These are phyloP conservation scores for Aphidius gifuensis DNA, from an alignment of 1,140 invertebrate species.

Conservation along the genomic window DNA sequence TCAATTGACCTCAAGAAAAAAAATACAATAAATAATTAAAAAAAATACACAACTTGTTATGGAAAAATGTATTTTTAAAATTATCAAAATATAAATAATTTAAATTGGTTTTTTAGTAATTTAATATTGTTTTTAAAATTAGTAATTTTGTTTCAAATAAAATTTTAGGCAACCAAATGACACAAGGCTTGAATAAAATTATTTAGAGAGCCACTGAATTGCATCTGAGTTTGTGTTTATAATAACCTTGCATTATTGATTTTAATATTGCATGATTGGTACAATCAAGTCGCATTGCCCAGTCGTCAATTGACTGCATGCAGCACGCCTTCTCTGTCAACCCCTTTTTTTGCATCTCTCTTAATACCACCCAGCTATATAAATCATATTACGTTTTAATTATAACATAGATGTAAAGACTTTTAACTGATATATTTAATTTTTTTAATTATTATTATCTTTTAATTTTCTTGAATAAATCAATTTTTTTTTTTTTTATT, in stretches of 20 bases:
- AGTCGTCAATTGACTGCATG: slow-evolving; percentile 45
- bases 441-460: too few species aligned
- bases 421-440: too few species aligned
- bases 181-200: slow-evolving; percentile 16
- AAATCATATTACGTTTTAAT: too few species aligned
- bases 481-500: too few species aligned
- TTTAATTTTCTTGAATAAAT: too few species aligned
- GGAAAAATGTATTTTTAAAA: too few species aligned
- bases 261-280: slow-evolving; percentile 52
- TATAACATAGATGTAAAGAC: too few species aligned
- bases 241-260: slow-evolving; percentile 43
- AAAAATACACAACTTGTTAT: too few species aligned
- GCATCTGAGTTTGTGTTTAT: slow-evolving; percentile 11
- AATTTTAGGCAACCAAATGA: slow-evolving; percentile 8
- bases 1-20: slow-evolving; percentile 11
- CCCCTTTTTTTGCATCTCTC: not conserved
- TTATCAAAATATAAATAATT: not conserved
- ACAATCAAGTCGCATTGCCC: slow-evolving; percentile 43
- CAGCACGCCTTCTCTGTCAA: slow-evolving; percentile 27
- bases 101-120: not conserved
- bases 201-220: not conserved
- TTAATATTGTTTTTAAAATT: not conserved
- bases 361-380: not conserved
- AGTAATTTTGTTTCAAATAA: not conserved
- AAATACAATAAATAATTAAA: not conserved